Percentiles rank a stretch among this genome's conserved stretches.
These are phyloP conservation scores for Pelecanus crispus DNA, from an alignment of 2,113 vertebrate genomes.

Conservation along the genomic window DNA sequence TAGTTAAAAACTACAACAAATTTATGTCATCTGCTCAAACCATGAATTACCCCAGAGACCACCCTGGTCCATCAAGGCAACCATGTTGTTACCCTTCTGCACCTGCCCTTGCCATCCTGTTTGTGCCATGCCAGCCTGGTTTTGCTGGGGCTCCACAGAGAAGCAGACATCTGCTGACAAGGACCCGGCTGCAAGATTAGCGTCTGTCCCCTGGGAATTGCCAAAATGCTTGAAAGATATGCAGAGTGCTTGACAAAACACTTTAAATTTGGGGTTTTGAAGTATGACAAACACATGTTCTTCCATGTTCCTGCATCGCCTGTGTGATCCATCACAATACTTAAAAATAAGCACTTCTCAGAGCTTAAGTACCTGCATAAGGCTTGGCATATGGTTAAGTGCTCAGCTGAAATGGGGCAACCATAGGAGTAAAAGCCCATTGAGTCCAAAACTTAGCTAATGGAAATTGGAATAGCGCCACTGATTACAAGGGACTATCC, in stretches of 20 bases:
- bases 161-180: rapidly evolving
- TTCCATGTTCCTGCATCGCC: rapidly evolving
- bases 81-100: rapidly evolving
- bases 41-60: not conserved
- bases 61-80: not conserved
- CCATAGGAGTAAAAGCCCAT: not conserved
- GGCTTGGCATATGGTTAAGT: not conserved
- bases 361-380: not conserved
- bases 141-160: rapidly evolving
- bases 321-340: not conserved
- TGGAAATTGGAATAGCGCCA: not conserved
- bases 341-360: not conserved
- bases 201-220: not conserved
- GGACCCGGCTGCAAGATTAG: rapidly evolving
- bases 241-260: not conserved
- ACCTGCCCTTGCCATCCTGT: not conserved
- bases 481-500: conserved; percentile 24
- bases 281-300: rapidly evolving
- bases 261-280: not conserved
- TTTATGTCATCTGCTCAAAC: not conserved
- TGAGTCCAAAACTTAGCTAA: conserved; percentile 10
- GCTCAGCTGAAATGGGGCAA: not conserved
- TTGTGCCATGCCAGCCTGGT: rapidly evolving
- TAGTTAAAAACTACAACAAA: not conserved
- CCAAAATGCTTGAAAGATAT: not conserved